These are phyloP conservation scores for Calameuta filiformis DNA, from an alignment of 2,888 invertebrate genomes.

Conservation along the genomic window DNA sequence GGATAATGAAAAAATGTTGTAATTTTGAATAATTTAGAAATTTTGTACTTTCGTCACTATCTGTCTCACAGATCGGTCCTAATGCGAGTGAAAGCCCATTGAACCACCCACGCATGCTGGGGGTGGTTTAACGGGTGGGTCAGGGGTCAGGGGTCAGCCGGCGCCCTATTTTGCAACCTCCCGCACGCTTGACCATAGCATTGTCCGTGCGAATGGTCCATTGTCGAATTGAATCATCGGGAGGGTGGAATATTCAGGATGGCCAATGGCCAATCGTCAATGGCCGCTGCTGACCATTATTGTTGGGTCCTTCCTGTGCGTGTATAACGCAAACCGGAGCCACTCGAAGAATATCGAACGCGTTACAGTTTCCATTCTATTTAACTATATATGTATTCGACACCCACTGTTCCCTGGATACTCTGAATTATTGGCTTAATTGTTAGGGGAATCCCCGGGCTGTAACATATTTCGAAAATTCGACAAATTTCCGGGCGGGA, in stretches of 20 bases:
- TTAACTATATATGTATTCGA: background rate
- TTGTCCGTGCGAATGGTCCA: conserved; percentile 58
- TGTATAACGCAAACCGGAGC: conserved; percentile 21
- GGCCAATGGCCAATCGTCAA: conserved; percentile 59
- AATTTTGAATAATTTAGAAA: too few relatives aligned
- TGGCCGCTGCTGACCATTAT: conserved; percentile 55
- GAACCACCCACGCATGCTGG: conserved; percentile 42
- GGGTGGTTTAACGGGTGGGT: conserved; percentile 6
- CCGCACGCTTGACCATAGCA: conserved; percentile 59
- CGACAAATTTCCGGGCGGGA: conserved; percentile 55
- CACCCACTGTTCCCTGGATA: conserved; percentile 30
- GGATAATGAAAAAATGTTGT: too few relatives aligned
- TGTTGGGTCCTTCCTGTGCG: conserved; percentile 33
- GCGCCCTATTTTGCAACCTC: conserved; percentile 47
- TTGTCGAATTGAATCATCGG: conserved; percentile 65
- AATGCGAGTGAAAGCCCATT: background rate
- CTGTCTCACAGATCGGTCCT: background rate
- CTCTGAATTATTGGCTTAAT: conserved; percentile 61
- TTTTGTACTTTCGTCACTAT: background rate
- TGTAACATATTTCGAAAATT: too few relatives aligned
- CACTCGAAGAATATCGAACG: conserved; percentile 30
- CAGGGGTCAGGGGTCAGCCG: conserved; percentile 32
- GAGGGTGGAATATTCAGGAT: conserved; percentile 54
- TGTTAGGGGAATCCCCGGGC: conserved; percentile 41
- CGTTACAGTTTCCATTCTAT: background rate